These are phyloP conservation scores for Pocillopora grandis DNA, from an alignment of 92 coral and sea anemone species.

Conservation along the genomic window DNA sequence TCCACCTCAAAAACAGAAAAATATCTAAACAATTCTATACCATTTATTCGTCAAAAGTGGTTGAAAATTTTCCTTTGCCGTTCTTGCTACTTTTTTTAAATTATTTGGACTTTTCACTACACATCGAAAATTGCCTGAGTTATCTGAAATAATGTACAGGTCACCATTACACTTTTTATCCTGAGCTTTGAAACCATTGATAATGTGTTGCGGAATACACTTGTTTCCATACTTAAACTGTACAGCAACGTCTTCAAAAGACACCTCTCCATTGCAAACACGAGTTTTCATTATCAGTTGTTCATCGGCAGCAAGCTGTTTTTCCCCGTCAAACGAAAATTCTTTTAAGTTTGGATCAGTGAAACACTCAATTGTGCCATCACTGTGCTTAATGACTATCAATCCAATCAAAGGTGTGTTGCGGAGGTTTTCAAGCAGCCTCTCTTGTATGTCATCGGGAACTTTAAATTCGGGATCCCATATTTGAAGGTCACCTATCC, in stretches of 20 bases:
- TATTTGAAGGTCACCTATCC: background rate
- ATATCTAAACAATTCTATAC: no score
- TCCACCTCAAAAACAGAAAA: no score
- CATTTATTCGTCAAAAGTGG: no score
- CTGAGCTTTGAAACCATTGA: background rate
- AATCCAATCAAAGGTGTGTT: background rate
- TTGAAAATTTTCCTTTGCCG: no score
- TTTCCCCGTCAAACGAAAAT: background rate
- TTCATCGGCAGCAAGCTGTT: background rate
- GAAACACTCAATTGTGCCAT: conserved; percentile 14
- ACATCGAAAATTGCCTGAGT: background rate
- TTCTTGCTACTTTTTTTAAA: background rate
- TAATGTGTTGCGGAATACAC: background rate
- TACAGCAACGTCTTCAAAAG: background rate
- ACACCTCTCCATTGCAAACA: background rate
- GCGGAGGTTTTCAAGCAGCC: background rate
- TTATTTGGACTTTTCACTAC: background rate
- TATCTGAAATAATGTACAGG: background rate
- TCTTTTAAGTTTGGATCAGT: background rate
- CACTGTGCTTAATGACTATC: background rate
- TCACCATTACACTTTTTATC: background rate
- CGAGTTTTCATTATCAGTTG: background rate
- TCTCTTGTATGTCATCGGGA: background rate
- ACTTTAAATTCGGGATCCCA: background rate
- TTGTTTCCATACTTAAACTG: background rate